These are phyloP conservation scores for Bedellia somnulentella DNA, from an alignment of 2,888 invertebrate genomes.

Conservation along the genomic window DNA sequence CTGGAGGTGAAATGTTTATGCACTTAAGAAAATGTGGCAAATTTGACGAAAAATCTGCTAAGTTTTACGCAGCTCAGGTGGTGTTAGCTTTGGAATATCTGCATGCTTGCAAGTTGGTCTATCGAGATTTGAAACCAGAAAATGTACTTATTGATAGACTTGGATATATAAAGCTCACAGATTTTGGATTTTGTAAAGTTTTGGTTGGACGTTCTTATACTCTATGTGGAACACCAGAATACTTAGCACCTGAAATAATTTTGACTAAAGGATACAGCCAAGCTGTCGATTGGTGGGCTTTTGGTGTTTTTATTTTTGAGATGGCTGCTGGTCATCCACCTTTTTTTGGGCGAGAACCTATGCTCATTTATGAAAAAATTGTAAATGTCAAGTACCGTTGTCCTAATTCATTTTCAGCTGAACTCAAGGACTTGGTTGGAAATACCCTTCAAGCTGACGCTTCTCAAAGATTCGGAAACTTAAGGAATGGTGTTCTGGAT, in stretches of 20 bases:
- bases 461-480: constrained; percentile 97
- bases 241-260: constrained; percentile 87
- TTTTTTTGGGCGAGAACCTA: constrained; percentile 99
- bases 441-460: constrained; percentile 95
- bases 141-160: constrained; percentile 95
- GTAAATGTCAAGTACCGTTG: constrained; percentile 99
- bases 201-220: constrained; percentile 99
- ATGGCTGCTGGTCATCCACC: constrained; percentile 99
- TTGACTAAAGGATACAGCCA: constrained; percentile 95
- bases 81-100: constrained; percentile 99
- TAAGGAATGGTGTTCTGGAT: constrained; percentile 98
- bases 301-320: constrained; percentile 96
- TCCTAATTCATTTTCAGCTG: constrained; percentile 98
- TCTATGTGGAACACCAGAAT: constrained; percentile 97
- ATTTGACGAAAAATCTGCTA: constrained; percentile 96
- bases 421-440: constrained; percentile 95
- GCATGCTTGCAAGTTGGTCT: constrained; percentile 98
- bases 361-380: constrained; percentile 99
- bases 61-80: constrained; percentile 99
- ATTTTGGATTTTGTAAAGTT: constrained; percentile 98
- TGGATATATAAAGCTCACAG: constrained; percentile 98
- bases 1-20: constrained; percentile 99
- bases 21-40: constrained; percentile 97
- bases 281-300: constrained; percentile 99
- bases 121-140: constrained; percentile 97